Evolutionary conservation across 2,113 vertebrate genomes (phyloP).

Genomic region (Plectropomus leopardus): DNA sequence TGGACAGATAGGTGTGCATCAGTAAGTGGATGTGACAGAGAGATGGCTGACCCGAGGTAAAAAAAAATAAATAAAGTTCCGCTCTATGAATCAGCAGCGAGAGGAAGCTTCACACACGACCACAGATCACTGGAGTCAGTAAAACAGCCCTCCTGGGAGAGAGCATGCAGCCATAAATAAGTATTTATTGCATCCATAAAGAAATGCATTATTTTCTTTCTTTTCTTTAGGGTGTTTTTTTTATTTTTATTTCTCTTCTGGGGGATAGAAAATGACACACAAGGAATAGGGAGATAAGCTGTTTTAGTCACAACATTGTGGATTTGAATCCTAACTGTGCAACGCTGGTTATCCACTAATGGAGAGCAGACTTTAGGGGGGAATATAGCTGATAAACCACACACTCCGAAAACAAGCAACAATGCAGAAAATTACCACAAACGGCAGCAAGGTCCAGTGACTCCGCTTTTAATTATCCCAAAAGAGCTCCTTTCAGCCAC

Average conservation of each 20-base stretch:
- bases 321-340: background rate
- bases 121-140: conserved; percentile 35
- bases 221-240: conserved; percentile 1
- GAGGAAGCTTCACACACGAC: conserved; percentile 11
- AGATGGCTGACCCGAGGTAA: background rate
- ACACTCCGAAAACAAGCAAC: conserved; percentile 35
- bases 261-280: background rate
- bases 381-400: conserved; percentile 34
- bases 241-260: background rate
- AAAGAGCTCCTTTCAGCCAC: conserved; percentile 59
- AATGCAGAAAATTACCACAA: conserved; percentile 54
- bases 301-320: background rate
- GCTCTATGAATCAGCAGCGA: conserved; percentile 19
- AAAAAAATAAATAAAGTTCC: conserved; percentile 20
- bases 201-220: background rate
- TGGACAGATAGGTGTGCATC: conserved; percentile 29
- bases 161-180: conserved; percentile 4
- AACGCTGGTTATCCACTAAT: conserved; percentile 1
- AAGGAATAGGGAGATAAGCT: background rate
- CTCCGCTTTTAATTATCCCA: conserved; percentile 53
- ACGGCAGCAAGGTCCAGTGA: background rate
- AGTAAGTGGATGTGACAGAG: conserved; percentile 35
- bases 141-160: conserved; percentile 24
- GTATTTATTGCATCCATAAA: conserved; percentile 30
- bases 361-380: conserved; percentile 24